Conservation (phyloP, 2,797 vertebrate genomes). For the Myotis daubentonii region DNA sequence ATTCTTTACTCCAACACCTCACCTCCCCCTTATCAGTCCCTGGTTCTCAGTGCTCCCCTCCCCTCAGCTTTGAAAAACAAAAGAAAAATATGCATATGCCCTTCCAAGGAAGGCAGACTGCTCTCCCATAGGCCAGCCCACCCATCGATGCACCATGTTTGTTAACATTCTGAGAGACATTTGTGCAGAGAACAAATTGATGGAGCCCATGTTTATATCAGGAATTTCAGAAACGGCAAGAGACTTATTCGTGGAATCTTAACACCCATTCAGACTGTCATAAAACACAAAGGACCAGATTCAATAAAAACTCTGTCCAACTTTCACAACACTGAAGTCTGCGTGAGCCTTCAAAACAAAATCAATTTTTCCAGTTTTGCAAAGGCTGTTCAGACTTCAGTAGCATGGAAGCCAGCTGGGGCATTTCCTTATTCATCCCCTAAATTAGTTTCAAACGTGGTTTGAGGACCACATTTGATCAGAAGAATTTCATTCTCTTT, state of each 20-base stretch:
- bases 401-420: conserved; percentile 82
- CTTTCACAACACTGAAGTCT: conserved; percentile 80
- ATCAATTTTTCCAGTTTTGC: conserved; percentile 83
- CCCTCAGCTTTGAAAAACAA: conserved; percentile 47
- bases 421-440: conserved; percentile 83
- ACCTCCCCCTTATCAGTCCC: not conserved
- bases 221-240: conserved; percentile 74
- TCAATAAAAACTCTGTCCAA: conserved; percentile 83
- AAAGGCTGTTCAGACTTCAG: conserved; percentile 81
- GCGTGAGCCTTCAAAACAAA: conserved; percentile 83
- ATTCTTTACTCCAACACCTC: not conserved
- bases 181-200: conserved; percentile 71
- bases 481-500: conserved; percentile 79
- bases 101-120: conserved; percentile 39
- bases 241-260: conserved; percentile 82
- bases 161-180: conserved; percentile 57
- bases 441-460: conserved; percentile 85
- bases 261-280: conserved; percentile 80
- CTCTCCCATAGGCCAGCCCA: conserved; percentile 42
- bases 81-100: conserved; percentile 3
- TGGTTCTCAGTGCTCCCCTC: not conserved
- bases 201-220: conserved; percentile 72
- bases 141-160: conserved; percentile 43
- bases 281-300: conserved; percentile 83
- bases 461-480: conserved; percentile 82